Percentiles rank a stretch among this genome's conserved stretches.
Conservation (phyloP, 2,888 invertebrate genomes). For the Piscicola geometra region DNA sequence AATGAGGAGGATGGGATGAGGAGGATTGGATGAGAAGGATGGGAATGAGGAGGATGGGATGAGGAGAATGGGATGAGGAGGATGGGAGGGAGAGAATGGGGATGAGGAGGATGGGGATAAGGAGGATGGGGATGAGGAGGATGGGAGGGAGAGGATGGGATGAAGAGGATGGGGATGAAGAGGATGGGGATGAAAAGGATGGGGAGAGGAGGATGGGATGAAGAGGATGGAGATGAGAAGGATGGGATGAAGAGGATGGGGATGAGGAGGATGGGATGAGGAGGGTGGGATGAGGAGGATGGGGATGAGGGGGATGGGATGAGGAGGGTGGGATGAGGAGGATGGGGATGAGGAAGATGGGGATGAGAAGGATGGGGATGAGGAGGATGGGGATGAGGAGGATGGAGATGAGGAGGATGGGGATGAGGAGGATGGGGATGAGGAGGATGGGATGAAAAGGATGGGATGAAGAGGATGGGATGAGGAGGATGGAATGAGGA, state of each 20-base stretch:
- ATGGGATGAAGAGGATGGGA: background rate
- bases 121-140: background rate
- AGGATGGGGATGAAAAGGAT: background rate
- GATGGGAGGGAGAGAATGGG: background rate
- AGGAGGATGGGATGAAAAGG: background rate
- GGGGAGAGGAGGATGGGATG: background rate
- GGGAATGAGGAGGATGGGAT: background rate
- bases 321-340: no score
- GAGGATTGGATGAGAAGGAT: background rate
- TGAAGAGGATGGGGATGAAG: no score
- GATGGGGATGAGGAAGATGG: no score
- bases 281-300: no score
- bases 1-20: background rate
- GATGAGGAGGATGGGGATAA: background rate
- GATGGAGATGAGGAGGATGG: background rate
- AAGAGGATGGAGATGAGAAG: background rate
- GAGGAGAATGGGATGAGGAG: background rate
- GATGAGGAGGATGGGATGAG: no score
- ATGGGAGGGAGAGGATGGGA: background rate
- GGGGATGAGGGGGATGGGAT: no score
- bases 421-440: no score
- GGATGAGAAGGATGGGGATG: slow-evolving; percentile 57
- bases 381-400: slow-evolving; percentile 56
- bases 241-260: no score
- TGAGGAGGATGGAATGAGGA: background rate